Base-by-base conservation (phyloP, 2,797 vertebrate genomes). In the Anabas testudineus region DNA sequence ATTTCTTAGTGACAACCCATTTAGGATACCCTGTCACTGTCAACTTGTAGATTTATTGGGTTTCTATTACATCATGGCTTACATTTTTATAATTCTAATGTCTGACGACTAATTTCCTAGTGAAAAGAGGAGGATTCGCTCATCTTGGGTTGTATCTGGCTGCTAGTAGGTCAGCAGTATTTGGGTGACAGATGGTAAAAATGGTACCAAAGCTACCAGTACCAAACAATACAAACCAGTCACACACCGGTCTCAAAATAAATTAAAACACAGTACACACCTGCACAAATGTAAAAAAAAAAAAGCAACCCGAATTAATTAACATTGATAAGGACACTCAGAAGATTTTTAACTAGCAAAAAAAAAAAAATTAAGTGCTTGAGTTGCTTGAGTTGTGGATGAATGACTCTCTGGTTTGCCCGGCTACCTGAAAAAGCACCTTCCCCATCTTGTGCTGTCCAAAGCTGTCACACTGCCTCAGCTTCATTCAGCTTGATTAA, bases 401-500 rank as follows among this genome's bases (percentile, higher is more conserved):
- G 96, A 93, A 95, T 93, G 94, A 93, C 94, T 95, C 94, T 93
- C 93, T 94, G 91, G 93, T 95, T 95, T 88, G 88, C 93, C 90
- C 85, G 84, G 84, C 92, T 95, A 97, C 95, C 96, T 96, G 95
- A 93, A 96, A 90, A 96, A 96, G 94, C 92, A 87, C 94, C 95
- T 96, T 95, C 92, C 93, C 94, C 93, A 88, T 96, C 95, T 94
- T 95, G 95, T 92, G 93, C 95, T 92, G 94, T 95, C 96, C 95
- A 93, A 64, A 95, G 95, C 96, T 97, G 96, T 97, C 96, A 96
- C 91, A 70, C 84, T 88, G 93, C 94, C 95, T 95, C 94, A 92
- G 95, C 95, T 95, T 96, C 95, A 95, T 95, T 95, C 94, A 91
- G 90, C 86, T 94, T 99, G 97, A 99, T 99, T 97, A 97, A 99